Conservation (phyloP, 2,888 invertebrate species). For the Lepidochrysops patricia region DNA sequence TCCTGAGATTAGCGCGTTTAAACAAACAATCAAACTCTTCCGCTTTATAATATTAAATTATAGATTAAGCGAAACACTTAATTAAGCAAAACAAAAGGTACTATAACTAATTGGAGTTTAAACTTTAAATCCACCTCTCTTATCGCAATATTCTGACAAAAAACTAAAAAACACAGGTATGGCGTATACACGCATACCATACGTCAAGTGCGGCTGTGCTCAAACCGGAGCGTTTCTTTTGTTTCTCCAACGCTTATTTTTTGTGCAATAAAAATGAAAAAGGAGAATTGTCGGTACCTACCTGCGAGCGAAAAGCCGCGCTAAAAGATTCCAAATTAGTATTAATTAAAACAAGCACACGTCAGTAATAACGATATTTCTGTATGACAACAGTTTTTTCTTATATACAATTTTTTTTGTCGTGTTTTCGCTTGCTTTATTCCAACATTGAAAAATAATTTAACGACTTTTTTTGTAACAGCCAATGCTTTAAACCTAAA, state of each 20-base stretch:
- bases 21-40: too few species aligned
- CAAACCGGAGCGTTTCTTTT: conserved; percentile 25
- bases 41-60: too few species aligned
- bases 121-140: not conserved
- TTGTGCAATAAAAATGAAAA: not conserved
- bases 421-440: too few species aligned
- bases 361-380: not conserved
- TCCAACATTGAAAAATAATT: too few species aligned
- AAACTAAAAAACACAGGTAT: not conserved
- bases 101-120: not conserved
- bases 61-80: too few species aligned
- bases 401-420: too few species aligned
- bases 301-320: not conserved
- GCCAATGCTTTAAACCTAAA: too few species aligned
- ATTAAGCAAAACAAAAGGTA: too few species aligned
- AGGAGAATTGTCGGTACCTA: not conserved
- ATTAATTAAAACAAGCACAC: conserved; percentile 8
- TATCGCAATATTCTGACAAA: not conserved
- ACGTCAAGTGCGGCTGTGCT: conserved; percentile 25
- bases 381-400: not conserved
- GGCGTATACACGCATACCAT: not conserved
- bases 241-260: conserved; percentile 14
- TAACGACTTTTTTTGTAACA: too few species aligned
- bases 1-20: too few species aligned
- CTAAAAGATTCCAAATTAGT: not conserved